A percentile compares a stretch with the other conserved stretches of the same genome.
Evolutionary conservation across 2,888 invertebrate species (phyloP).

Genomic region (Merodon equestris): DNA sequence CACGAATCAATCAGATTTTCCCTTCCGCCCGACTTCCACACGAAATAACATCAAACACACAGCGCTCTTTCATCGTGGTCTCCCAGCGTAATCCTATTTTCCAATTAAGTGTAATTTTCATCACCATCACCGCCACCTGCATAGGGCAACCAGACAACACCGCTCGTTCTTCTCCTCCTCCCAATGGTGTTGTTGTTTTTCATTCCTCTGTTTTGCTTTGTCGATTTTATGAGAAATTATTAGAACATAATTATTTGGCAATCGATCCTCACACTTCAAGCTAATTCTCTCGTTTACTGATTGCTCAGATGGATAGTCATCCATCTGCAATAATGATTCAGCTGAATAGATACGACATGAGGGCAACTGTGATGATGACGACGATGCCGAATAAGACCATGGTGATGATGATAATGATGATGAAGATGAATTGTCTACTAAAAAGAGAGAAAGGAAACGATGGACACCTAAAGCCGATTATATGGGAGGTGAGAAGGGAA

Average conservation of each 20-base stretch:
- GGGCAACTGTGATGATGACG: neutral
- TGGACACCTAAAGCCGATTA: constrained; percentile 35
- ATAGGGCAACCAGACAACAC: too few species aligned
- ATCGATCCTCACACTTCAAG: constrained; percentile 54
- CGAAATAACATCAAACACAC: too few species aligned
- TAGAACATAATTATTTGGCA: constrained; percentile 55
- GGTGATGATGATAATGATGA: constrained; percentile 45
- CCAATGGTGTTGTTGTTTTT: too few species aligned
- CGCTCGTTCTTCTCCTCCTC: too few species aligned
- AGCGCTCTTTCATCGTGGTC: too few species aligned
- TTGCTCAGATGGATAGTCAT: constrained; percentile 43
- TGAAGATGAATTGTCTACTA: constrained; percentile 12
- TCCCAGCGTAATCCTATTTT: too few species aligned
- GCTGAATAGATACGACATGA: constrained; percentile 11
- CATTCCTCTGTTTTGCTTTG: too few species aligned
- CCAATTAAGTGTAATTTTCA: too few species aligned
- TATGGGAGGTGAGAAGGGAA: neutral
- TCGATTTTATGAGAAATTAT: constrained; percentile 33
- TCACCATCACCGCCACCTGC: too few species aligned
- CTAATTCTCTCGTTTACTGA: constrained; percentile 22
- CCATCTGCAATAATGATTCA: constrained; percentile 46
- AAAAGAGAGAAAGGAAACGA: too few species aligned
- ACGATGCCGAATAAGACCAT: constrained; percentile 23
- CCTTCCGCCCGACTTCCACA: too few species aligned
- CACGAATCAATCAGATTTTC: too few species aligned